Conservation (phyloP, 2,888 invertebrate species). For the Drosophila cyrtoloma region DNA sequence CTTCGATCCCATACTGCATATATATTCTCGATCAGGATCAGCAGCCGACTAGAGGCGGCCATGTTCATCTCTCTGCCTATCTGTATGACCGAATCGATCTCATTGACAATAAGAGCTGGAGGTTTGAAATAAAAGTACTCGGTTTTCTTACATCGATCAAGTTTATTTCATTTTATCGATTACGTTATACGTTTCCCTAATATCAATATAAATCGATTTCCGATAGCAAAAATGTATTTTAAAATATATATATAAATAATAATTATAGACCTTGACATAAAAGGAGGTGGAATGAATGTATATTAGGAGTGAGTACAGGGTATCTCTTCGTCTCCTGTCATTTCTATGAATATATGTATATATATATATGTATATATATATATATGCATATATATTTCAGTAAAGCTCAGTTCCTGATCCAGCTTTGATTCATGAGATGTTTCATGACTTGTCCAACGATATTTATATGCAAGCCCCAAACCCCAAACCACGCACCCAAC, state of each 20-base stretch:
- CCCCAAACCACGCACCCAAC: slow-evolving; percentile 11
- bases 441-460: slow-evolving; percentile 45
- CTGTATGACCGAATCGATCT: not conserved
- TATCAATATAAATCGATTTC: not conserved
- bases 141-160: not conserved
- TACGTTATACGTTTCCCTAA: not conserved
- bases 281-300: not conserved
- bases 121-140: not conserved
- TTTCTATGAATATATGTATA: not conserved
- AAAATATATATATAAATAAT: not conserved
- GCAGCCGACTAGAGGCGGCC: not conserved
- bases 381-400: not conserved
- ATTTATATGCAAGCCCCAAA: slow-evolving; percentile 27
- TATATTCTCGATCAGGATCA: not conserved
- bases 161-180: not conserved
- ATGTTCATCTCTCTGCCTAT: not conserved
- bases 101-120: not conserved
- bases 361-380: not conserved
- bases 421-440: slow-evolving; percentile 9
- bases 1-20: not conserved
- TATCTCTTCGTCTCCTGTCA: too few relatives aligned
- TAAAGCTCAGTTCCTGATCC: not conserved
- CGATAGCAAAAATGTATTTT: not conserved
- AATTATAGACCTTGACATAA: not conserved
- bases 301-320: not conserved